Base-by-base conservation (phyloP, 2,888 invertebrate genomes). In the Athetis lepigone region DNA sequence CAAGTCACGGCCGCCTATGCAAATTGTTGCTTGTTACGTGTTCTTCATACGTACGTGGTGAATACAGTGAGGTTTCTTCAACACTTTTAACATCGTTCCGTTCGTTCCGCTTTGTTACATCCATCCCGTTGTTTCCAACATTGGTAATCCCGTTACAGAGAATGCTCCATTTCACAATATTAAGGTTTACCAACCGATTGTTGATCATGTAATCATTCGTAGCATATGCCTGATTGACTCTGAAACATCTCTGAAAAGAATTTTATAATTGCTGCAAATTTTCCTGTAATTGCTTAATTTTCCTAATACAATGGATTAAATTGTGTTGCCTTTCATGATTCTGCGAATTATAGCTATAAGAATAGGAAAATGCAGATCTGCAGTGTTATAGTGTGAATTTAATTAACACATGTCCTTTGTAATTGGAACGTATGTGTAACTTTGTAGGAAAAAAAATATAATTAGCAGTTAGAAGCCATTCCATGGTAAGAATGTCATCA, bases 1-100 rank as follows among this genome's bases (percentile, higher is more conserved):
- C 88, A 79, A 71, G 85, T 88, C 92, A 91, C 89, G 91, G 84
- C 63, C 79, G 73, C 54, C 64, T 85, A 92, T 91, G 90, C 82
- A 88, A 91, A 92, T 91, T 70, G 64, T 75, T 69, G 56, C 69
- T 74, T 70, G 83, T 81, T 90, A 87, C 90, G 90, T 89, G 88
- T 79, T 79, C 67, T 71, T 70, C 84, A 85, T 90, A 86, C 84
- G 75, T 81, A 87, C 71, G 73, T 70, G 67, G 72, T 77, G 72
- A 78, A 70, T 70, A 73, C 43, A 40, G 70, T 63, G 71, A 70
- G 71, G 70, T 74, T 75, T 75, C 72, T 69, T 77, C 71, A 67
- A 76, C 67, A 74, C 63, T 73, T 76, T 72, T 65, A 74, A 79
- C 78, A 76, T 78, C 70, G 75, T 79, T 77, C 70, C 69, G 73